These are phyloP conservation scores for Patella ulyssiponensis DNA, from an alignment of 2,888 invertebrate species.

Conservation along the genomic window DNA sequence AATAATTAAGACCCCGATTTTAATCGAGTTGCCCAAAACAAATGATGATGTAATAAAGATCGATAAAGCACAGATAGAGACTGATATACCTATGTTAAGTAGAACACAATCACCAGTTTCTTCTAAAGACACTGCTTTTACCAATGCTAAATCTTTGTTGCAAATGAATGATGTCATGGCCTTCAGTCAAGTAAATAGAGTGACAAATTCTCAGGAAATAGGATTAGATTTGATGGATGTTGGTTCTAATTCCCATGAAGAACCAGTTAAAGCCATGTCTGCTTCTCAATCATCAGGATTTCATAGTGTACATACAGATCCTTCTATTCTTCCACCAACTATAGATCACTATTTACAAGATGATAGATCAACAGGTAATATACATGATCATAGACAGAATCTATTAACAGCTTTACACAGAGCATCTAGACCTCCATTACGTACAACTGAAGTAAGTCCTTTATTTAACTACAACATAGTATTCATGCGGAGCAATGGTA, in stretches of 20 bases:
- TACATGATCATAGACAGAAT: slow-evolving; percentile 5
- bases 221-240: background rate
- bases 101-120: background rate
- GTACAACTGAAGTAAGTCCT: background rate
- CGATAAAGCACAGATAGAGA: too few relatives aligned
- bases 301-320: slow-evolving; percentile 12
- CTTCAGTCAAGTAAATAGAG: background rate
- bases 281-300: slow-evolving; percentile 24
- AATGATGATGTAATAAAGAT: too few relatives aligned
- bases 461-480: too few relatives aligned
- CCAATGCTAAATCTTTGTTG: background rate
- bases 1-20: too few relatives aligned
- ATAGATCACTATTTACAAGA: background rate
- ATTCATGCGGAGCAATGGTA: too few relatives aligned
- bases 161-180: background rate
- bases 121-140: background rate
- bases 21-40: too few relatives aligned
- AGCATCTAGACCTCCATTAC: slow-evolving; percentile 5
- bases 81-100: background rate
- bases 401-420: background rate
- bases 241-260: background rate
- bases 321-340: background rate
- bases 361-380: background rate
- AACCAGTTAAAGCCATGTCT: background rate
- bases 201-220: background rate